Conservation (phyloP, 2,797 vertebrate genomes). For the Taeniopygia guttata region DNA sequence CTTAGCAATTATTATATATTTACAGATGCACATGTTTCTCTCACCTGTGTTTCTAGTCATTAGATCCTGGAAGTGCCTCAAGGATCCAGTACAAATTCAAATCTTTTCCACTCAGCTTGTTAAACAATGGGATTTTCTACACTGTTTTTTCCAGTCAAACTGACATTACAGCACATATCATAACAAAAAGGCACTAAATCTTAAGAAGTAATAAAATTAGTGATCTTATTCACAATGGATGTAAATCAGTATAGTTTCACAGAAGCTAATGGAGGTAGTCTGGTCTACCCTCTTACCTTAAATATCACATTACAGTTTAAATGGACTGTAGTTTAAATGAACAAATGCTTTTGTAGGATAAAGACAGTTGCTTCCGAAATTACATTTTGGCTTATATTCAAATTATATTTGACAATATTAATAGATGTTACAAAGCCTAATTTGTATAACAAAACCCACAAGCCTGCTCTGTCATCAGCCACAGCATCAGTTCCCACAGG, state of each 20-base stretch:
- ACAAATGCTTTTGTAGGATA: not conserved
- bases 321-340: not conserved
- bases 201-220: not conserved
- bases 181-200: not conserved
- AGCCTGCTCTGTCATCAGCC: not conserved
- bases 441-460: not conserved
- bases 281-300: not conserved
- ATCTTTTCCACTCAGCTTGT: not conserved
- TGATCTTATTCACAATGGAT: not conserved
- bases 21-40: not conserved
- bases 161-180: not conserved
- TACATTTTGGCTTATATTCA: not conserved
- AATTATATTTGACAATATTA: conserved; percentile 13
- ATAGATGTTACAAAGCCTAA: not conserved
- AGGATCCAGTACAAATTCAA: not conserved
- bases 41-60: not conserved
- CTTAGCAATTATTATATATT: not conserved
- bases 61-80: not conserved
- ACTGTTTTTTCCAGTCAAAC: not conserved
- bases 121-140: not conserved
- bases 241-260: not conserved
- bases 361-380: not conserved
- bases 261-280: not conserved
- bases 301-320: not conserved
- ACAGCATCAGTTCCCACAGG: not conserved